Percentiles rank a stretch among this genome's conserved stretches.
phyloP scores from a whole-genome alignment of 2,113 vertebrate species.

The Reinhardtius hippoglossoides region DNA sequence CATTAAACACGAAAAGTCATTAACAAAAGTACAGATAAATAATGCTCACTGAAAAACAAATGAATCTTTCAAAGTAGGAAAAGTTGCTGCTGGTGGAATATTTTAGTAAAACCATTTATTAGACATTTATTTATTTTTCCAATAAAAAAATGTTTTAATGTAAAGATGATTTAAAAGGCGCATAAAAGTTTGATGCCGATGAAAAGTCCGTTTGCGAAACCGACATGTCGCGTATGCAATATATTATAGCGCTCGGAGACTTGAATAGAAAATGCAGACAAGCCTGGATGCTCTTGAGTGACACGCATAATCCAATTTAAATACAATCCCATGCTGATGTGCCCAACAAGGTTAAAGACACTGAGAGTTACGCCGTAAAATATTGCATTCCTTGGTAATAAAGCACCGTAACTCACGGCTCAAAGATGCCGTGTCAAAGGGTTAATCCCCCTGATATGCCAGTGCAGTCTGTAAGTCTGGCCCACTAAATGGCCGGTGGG shows the following conservation, averaged over 20 bases:
- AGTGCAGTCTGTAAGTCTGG: constrained; percentile 26
- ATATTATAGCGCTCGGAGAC: background rate
- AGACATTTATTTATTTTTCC: too few relatives aligned
- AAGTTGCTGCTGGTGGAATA: background rate
- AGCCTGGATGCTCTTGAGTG: constrained; percentile 1
- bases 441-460: constrained; percentile 38
- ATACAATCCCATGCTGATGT: background rate
- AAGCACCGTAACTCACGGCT: constrained; percentile 16
- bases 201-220: background rate
- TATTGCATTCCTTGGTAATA: constrained; percentile 18
- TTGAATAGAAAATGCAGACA: constrained; percentile 1
- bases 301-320: constrained; percentile 25
- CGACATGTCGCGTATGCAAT: background rate
- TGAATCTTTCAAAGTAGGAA: background rate
- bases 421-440: constrained; percentile 42
- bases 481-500: constrained; percentile 48
- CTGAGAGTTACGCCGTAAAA: background rate
- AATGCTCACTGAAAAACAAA: background rate
- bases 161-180: background rate
- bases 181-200: background rate
- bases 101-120: background rate
- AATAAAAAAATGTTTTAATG: background rate
- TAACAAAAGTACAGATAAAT: background rate
- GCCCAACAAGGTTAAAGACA: constrained; percentile 20
- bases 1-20: background rate